Percentiles rank a stretch among this genome's conserved stretches.
Evolutionary conservation across 2,888 invertebrate species (phyloP).

Genomic region (Phengaris alcon): DNA sequence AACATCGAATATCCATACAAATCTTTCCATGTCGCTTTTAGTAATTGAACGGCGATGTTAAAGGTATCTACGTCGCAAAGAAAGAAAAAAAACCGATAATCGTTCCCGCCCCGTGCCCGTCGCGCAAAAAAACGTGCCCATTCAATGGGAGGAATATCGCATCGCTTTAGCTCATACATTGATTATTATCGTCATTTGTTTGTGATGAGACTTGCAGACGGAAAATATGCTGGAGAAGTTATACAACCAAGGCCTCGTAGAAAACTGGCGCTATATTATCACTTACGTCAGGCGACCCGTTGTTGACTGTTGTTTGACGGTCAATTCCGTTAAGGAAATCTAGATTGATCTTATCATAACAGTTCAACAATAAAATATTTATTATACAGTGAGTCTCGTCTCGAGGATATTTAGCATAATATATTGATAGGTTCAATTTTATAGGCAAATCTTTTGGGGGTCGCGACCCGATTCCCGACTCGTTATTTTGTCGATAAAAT

Average conservation of each 20-base stretch:
- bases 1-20: slow-evolving; percentile 47
- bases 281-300: too few species aligned
- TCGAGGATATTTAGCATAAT: too few species aligned
- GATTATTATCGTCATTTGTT: slow-evolving; percentile 15
- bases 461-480: too few species aligned
- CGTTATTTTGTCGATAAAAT: too few species aligned
- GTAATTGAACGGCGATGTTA: slow-evolving; percentile 79
- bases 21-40: slow-evolving; percentile 51
- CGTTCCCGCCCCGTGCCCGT: slow-evolving; percentile 64
- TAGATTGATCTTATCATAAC: neutral
- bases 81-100: slow-evolving; percentile 71
- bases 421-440: too few species aligned
- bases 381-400: too few species aligned
- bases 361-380: neutral
- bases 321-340: too few species aligned
- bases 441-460: too few species aligned
- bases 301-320: too few species aligned
- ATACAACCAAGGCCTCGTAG: neutral
- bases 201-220: neutral
- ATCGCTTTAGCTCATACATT: slow-evolving; percentile 16
- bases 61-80: slow-evolving; percentile 76
- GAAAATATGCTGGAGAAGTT: neutral
- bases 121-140: slow-evolving; percentile 65
- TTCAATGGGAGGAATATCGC: slow-evolving; percentile 56
- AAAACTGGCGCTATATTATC: neutral